phyloP scores from a whole-genome alignment of 1,140 invertebrate species.

The Drosophila biarmipes region DNA sequence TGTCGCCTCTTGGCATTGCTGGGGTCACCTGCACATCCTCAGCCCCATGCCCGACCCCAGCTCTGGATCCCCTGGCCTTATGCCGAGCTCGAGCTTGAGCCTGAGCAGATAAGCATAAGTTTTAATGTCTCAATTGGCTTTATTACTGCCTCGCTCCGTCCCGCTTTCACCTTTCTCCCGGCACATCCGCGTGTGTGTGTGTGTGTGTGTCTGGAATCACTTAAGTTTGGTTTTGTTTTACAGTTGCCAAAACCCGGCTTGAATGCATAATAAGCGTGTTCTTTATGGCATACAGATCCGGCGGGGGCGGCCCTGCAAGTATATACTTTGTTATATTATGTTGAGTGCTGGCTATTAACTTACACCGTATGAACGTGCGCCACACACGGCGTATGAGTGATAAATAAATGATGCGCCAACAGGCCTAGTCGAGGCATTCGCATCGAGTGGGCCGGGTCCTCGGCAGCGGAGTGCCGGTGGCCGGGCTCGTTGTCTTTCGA shows the following conservation, averaged over 20 bases:
- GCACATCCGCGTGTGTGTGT: constrained; percentile 2
- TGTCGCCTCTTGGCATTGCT: constrained; percentile 25
- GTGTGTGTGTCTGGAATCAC: constrained; percentile 62
- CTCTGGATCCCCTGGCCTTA: not conserved
- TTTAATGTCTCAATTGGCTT: constrained; percentile 62
- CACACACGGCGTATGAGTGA: constrained; percentile 62
- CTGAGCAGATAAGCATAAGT: constrained; percentile 46
- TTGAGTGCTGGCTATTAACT: constrained; percentile 72
- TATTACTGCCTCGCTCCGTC: constrained; percentile 22
- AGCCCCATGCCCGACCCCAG: constrained; percentile 4
- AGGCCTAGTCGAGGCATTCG: constrained; percentile 27
- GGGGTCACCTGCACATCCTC: constrained; percentile 24
- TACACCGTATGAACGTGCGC: constrained; percentile 61
- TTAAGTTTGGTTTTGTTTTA: constrained; percentile 73
- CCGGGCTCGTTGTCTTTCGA: constrained; percentile 34
- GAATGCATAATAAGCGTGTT: constrained; percentile 67
- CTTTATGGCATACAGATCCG: constrained; percentile 32
- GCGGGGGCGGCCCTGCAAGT: not conserved
- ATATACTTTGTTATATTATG: constrained; percentile 63
- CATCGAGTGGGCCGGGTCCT: too few species aligned
- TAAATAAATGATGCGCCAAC: constrained; percentile 64
- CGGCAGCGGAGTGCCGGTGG: not conserved
- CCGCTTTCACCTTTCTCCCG: not conserved
- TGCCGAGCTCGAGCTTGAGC: not conserved
- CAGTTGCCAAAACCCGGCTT: constrained; percentile 66